Evolutionary conservation across 1,140 invertebrate genomes (phyloP).

Genomic region (Radopholus similis): DNA sequence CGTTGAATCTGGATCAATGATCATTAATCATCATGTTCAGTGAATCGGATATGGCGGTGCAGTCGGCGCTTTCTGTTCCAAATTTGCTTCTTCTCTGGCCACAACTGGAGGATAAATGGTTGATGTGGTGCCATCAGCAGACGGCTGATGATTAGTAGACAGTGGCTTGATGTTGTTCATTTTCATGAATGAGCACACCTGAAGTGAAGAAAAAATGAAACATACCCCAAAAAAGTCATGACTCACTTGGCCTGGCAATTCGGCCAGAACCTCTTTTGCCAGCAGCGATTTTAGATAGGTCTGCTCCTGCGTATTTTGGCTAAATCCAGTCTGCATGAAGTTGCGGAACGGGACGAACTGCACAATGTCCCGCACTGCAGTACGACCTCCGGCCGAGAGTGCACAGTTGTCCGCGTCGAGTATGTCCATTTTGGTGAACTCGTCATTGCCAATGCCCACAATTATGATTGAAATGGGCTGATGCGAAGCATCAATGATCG

Average conservation of each 20-base stretch:
- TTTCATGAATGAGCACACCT: slow-evolving; percentile 19
- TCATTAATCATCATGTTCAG: too few species aligned
- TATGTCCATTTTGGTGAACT: slow-evolving; percentile 46
- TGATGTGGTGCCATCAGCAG: too few species aligned
- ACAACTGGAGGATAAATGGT: too few species aligned
- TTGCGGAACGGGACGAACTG: slow-evolving; percentile 52
- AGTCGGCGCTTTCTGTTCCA: too few species aligned
- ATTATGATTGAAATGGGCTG: slow-evolving; percentile 12
- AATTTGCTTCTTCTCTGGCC: too few species aligned
- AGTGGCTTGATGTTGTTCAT: slow-evolving; percentile 1
- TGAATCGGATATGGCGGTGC: too few species aligned
- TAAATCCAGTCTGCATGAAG: slow-evolving; percentile 34
- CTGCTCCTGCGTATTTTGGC: slow-evolving; percentile 11
- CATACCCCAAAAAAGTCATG: neutral
- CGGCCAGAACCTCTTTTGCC: slow-evolving; percentile 43
- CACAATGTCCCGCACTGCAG: slow-evolving; percentile 32
- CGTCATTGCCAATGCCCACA: slow-evolving; percentile 39
- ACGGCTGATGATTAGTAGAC: too few species aligned
- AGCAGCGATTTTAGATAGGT: slow-evolving; percentile 20
- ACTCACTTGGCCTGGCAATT: slow-evolving; percentile 38
- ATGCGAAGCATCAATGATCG: slow-evolving; percentile 59
- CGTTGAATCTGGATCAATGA: too few species aligned
- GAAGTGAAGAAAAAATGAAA: neutral
- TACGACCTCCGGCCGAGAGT: slow-evolving; percentile 25
- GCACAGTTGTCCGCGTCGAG: slow-evolving; percentile 28